Conservation (phyloP, 2,888 invertebrate genomes). For the Charanyca ferruginea region DNA sequence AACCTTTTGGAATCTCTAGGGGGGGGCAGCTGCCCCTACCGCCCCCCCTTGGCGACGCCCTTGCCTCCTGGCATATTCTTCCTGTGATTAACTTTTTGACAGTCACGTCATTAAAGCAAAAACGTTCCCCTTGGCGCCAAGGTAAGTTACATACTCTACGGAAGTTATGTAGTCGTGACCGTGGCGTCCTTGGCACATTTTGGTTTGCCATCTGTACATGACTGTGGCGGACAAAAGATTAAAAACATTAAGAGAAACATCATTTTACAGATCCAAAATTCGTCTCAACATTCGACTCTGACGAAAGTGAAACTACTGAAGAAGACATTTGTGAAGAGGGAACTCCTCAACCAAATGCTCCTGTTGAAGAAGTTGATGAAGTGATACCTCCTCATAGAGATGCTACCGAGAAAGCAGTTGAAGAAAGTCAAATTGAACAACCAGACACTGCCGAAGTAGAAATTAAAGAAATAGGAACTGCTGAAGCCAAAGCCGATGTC, state of each 20-base stretch:
- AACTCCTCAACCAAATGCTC: background rate
- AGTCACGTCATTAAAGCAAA: too few species aligned
- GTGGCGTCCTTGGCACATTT: too few species aligned
- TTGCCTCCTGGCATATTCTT: too few species aligned
- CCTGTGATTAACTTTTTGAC: too few species aligned
- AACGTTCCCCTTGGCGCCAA: too few species aligned
- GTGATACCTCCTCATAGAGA: slow-evolving; percentile 2
- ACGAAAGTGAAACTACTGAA: background rate
- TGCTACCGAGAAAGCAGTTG: background rate
- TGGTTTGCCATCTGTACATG: too few species aligned
- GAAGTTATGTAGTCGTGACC: too few species aligned
- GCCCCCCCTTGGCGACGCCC: too few species aligned
- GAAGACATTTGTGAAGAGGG: background rate
- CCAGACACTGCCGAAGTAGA: background rate
- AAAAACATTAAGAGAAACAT: background rate
- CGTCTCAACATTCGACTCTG: background rate
- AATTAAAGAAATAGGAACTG: background rate
- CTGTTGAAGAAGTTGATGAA: slow-evolving; percentile 10
- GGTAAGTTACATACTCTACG: too few species aligned
- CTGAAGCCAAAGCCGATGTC: background rate
- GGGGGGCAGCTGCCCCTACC: too few species aligned
- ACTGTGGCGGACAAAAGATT: too few species aligned
- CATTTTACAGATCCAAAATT: slow-evolving; percentile 41
- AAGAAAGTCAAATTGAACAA: background rate
- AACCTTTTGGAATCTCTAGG: too few species aligned